These are phyloP conservation scores for Neogale vison DNA, from an alignment of 2,113 vertebrate genomes.

Conservation along the genomic window DNA sequence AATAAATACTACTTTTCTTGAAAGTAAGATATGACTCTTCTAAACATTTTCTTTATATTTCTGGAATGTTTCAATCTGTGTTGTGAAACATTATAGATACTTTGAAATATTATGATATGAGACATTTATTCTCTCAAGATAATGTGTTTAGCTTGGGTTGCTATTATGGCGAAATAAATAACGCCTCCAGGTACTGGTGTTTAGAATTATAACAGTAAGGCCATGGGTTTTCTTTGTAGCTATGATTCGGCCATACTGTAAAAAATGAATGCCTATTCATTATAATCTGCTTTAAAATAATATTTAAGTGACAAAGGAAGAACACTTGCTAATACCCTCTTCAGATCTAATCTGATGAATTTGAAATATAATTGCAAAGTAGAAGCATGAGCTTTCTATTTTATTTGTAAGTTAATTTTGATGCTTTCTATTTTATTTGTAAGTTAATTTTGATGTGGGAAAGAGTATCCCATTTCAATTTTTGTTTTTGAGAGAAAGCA, in stretches of 20 bases:
- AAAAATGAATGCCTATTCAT: not conserved
- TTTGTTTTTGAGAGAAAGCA: constrained; percentile 11
- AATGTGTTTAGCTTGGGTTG: not conserved
- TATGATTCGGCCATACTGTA: not conserved
- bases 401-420: not conserved
- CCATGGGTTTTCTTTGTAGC: not conserved
- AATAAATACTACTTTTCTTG: constrained; percentile 21
- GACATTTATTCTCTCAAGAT: not conserved
- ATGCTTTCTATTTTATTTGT: not conserved
- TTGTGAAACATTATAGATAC: not conserved
- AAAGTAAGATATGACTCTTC: not conserved
- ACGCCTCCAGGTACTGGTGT: not conserved
- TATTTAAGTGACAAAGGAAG: not conserved
- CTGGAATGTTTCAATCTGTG: not conserved
- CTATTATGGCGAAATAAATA: constrained; percentile 32
- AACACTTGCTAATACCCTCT: not conserved
- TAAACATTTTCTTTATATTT: constrained; percentile 46
- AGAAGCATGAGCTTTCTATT: not conserved
- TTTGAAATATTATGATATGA: not conserved
- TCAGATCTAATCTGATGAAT: not conserved
- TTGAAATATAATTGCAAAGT: not conserved
- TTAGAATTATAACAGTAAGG: not conserved
- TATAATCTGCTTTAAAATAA: not conserved
- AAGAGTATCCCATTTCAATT: not conserved
- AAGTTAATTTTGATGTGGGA: not conserved